These are phyloP conservation scores for Istiophorus platypterus DNA, from an alignment of 2,113 vertebrate species.

Conservation along the genomic window DNA sequence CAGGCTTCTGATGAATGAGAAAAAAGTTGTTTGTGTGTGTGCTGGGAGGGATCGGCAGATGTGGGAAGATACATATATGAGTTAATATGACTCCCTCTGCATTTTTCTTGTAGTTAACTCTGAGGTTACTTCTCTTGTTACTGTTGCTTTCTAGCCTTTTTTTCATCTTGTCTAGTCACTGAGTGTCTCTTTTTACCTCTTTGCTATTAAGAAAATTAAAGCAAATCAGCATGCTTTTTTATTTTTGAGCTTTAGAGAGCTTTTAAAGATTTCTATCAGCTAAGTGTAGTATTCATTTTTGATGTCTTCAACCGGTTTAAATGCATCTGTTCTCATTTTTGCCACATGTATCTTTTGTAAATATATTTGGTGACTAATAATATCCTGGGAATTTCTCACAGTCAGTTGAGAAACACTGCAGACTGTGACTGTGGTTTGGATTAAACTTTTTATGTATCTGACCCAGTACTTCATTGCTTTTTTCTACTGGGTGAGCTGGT, in stretches of 20 bases:
- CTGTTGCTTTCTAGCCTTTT: neutral
- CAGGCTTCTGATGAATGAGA: conserved; percentile 11
- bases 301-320: neutral
- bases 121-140: neutral
- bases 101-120: neutral
- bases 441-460: neutral
- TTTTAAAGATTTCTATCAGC: neutral
- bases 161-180: neutral
- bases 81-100: neutral
- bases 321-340: neutral
- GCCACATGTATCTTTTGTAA: neutral
- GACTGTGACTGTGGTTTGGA: conserved; percentile 11
- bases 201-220: neutral
- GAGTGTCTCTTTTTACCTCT: neutral
- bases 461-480: neutral
- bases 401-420: neutral
- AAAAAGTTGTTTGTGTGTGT: neutral
- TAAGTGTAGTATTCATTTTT: neutral
- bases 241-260: neutral
- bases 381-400: neutral
- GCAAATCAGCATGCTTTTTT: neutral
- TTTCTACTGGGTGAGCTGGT: neutral
- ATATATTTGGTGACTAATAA: conserved; percentile 19
- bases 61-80: neutral
- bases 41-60: neutral